phyloP scores from a whole-genome alignment of 53 echinoderm and acorn worm species.

The Apostichopus leukothele region DNA sequence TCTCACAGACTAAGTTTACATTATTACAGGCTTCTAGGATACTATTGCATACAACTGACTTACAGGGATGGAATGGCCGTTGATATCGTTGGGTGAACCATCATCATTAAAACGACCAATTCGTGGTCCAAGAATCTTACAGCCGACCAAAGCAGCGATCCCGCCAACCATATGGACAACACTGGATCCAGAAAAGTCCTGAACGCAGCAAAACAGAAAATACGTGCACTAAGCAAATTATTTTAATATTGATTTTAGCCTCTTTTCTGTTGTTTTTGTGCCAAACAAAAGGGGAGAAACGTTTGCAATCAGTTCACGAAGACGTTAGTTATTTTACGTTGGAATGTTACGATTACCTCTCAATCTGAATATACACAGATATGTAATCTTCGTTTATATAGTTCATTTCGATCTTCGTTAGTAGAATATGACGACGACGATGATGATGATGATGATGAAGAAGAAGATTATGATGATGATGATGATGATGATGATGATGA shows the following conservation, averaged over 20 bases:
- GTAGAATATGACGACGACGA: not conserved
- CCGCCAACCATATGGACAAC: conserved; percentile 73
- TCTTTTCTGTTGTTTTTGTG: too few species aligned
- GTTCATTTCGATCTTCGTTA: too few species aligned
- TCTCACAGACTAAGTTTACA: too few species aligned
- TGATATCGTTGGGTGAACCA: conserved; percentile 34
- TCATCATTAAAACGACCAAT: conserved; percentile 57
- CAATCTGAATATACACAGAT: too few species aligned
- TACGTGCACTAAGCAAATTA: not conserved
- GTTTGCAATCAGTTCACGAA: too few species aligned
- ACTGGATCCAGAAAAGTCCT: conserved; percentile 69
- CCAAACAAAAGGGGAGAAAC: too few species aligned
- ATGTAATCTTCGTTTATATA: too few species aligned
- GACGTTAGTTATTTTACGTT: too few species aligned
- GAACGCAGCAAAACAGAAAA: not conserved
- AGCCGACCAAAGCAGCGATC: conserved; percentile 58
- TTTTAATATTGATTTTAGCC: not conserved
- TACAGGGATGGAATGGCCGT: conserved; percentile 61
- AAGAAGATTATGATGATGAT: conserved; percentile 15
- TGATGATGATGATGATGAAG: not conserved
- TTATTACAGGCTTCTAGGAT: too few species aligned
- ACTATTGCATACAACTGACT: not conserved
- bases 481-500: conserved; percentile 28
- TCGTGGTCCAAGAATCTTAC: conserved; percentile 60
- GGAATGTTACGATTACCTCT: too few species aligned